Evolutionary conservation across 1,140 invertebrate genomes (phyloP).

Genomic region (Micrasema minimum): DNA sequence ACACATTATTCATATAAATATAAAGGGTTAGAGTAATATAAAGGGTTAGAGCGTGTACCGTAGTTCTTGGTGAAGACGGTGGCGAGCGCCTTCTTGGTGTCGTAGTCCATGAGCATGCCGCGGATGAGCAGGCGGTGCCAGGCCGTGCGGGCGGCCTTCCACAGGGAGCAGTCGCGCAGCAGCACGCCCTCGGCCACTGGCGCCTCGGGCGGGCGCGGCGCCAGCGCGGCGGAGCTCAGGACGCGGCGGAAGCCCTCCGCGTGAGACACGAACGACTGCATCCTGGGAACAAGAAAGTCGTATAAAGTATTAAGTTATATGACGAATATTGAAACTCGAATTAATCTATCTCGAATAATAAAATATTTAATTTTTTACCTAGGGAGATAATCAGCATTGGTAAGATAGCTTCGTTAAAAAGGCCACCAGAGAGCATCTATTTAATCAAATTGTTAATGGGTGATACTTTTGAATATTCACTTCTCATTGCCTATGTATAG

Average conservation of each 20-base stretch:
- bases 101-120: conserved; percentile 93
- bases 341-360: too few species aligned
- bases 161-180: conserved; percentile 86
- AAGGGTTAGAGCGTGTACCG: too few species aligned
- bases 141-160: conserved; percentile 91
- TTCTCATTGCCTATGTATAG: too few species aligned
- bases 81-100: conserved; percentile 91
- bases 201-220: conserved; percentile 63
- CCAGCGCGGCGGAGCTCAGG: conserved; percentile 77
- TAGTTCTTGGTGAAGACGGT: conserved; percentile 88
- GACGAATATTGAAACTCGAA: background rate
- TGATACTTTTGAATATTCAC: too few species aligned
- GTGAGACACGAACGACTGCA: conserved; percentile 84
- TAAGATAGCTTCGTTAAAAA: too few species aligned
- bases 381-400: too few species aligned
- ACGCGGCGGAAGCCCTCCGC: conserved; percentile 81
- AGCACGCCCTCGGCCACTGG: conserved; percentile 79
- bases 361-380: too few species aligned
- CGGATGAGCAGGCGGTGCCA: conserved; percentile 95
- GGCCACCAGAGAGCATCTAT: too few species aligned
- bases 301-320: background rate
- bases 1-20: too few species aligned
- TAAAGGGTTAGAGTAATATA: too few species aligned
- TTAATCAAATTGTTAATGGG: too few species aligned
- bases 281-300: conserved; percentile 58